Evolutionary conservation across 2,113 vertebrate genomes (phyloP).

Genomic region (Recurvirostra avosetta): DNA sequence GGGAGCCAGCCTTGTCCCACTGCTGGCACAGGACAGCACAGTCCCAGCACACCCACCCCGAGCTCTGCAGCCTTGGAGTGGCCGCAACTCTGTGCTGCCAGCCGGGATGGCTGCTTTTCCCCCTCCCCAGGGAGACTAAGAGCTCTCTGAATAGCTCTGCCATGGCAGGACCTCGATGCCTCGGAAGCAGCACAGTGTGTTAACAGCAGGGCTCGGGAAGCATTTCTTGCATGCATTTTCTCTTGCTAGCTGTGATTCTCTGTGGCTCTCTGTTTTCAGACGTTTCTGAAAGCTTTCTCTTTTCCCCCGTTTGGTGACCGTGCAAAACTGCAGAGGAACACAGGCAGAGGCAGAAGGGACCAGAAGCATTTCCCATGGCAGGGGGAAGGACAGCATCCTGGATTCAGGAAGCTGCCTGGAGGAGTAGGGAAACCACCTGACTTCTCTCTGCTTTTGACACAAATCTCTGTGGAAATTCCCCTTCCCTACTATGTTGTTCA

Average conservation of each 20-base stretch:
- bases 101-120: not conserved
- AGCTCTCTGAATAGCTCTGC: not conserved
- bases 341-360: not conserved
- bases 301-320: not conserved
- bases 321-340: not conserved
- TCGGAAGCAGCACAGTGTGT: not conserved
- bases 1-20: not conserved
- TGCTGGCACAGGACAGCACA: not conserved
- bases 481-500: not conserved
- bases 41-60: not conserved
- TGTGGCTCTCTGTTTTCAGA: not conserved
- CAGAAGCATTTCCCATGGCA: not conserved
- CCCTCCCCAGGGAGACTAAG: not conserved
- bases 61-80: not conserved
- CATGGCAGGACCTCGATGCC: not conserved
- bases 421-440: not conserved
- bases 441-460: not conserved
- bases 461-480: not conserved
- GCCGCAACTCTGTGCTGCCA: accelerated
- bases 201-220: not conserved
- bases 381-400: not conserved
- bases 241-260: not conserved
- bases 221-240: accelerated
- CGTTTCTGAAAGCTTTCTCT: not conserved
- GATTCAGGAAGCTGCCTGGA: not conserved